These are phyloP conservation scores for Fregetta grallaria DNA, from an alignment of 2,113 vertebrate species.

Conservation along the genomic window DNA sequence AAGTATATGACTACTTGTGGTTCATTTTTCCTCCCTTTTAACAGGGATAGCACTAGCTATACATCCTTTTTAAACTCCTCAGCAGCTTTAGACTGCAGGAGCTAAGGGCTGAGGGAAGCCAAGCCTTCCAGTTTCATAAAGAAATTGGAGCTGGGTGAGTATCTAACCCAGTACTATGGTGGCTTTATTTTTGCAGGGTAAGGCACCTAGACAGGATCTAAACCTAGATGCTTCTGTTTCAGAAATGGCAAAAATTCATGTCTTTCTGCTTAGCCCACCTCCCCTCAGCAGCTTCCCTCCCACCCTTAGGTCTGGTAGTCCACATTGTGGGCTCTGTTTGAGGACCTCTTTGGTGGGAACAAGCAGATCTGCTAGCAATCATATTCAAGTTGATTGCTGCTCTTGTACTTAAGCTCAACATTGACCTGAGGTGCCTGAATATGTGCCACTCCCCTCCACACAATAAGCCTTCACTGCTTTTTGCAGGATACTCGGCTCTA, in stretches of 20 bases:
- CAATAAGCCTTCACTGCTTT: background rate
- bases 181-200: background rate
- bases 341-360: background rate
- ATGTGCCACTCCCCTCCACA: rapidly evolving
- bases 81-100: background rate
- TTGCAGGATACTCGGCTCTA: background rate
- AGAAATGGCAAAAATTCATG: background rate
- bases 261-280: background rate
- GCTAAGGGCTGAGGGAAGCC: background rate
- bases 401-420: background rate
- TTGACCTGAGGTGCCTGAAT: background rate
- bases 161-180: background rate
- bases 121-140: background rate
- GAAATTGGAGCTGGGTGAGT: background rate
- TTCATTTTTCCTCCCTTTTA: background rate
- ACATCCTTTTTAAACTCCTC: background rate
- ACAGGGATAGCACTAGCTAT: background rate
- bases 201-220: background rate
- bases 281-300: background rate
- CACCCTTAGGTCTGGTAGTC: background rate
- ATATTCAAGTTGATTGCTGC: background rate
- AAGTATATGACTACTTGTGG: background rate
- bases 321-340: background rate
- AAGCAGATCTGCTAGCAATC: background rate
- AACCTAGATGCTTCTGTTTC: background rate